Evolutionary conservation across 2,797 vertebrate species (phyloP).

Genomic region (Natrix natrix): DNA sequence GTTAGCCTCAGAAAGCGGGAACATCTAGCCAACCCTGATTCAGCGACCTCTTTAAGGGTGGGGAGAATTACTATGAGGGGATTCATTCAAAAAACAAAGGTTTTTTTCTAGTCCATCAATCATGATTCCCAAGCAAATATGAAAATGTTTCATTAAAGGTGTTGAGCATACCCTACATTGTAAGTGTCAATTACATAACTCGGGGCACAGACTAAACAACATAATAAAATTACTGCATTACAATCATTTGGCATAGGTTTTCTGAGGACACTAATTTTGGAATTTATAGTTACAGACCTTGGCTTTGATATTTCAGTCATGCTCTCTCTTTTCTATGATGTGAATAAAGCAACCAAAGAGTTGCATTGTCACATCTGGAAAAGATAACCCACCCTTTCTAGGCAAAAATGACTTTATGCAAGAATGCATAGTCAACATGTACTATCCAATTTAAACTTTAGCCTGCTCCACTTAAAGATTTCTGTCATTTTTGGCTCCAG

Average conservation of each 20-base stretch:
- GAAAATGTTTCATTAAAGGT: background rate
- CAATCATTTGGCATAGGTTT: background rate
- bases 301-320: background rate
- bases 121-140: background rate
- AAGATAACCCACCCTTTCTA: background rate
- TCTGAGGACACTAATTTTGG: background rate
- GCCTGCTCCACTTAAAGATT: background rate
- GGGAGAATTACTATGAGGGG: background rate
- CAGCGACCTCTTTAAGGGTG: background rate
- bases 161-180: background rate
- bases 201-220: background rate
- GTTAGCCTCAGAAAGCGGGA: background rate
- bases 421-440: background rate
- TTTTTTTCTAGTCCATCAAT: background rate
- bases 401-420: background rate
- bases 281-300: background rate
- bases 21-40: background rate
- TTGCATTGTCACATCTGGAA: background rate
- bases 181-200: background rate
- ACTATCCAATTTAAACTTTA: background rate
- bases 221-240: background rate
- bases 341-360: background rate
- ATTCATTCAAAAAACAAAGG: background rate
- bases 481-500: background rate
- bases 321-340: background rate